Percentiles rank a stretch among this genome's conserved stretches.
Conservation (phyloP, 2,113 vertebrate species). For the Holacanthus passer region DNA sequence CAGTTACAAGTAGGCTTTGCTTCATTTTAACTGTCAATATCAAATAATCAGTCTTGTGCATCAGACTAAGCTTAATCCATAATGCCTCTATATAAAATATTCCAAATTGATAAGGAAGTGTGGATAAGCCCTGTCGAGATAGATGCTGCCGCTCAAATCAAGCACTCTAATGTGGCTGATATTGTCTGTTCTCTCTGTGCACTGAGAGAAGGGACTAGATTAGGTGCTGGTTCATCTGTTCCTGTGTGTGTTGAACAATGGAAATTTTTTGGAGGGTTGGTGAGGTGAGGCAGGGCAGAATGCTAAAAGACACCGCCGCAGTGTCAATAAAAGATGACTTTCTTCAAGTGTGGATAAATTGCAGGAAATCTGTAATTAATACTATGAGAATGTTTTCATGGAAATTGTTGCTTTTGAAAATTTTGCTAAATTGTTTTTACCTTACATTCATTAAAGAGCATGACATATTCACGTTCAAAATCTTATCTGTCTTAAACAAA, state of each 20-base stretch:
- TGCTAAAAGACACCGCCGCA: constrained; percentile 26
- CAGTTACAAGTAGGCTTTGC: too few relatives aligned
- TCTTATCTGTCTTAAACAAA: background rate
- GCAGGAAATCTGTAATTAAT: background rate
- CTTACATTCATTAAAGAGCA: background rate
- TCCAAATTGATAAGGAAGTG: constrained; percentile 62
- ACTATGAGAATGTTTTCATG: background rate
- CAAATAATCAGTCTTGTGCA: background rate
- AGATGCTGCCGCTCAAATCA: constrained; percentile 64
- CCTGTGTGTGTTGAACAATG: constrained; percentile 80
- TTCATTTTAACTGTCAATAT: background rate
- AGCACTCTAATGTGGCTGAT: constrained; percentile 76
- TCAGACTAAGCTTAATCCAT: background rate
- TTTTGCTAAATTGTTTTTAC: background rate
- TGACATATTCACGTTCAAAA: background rate
- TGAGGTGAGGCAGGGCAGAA: constrained; percentile 45
- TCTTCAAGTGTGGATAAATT: background rate
- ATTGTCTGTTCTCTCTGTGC: constrained; percentile 83
- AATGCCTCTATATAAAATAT: constrained; percentile 50
- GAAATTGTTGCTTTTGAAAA: background rate
- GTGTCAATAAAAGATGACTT: background rate
- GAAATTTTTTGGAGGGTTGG: constrained; percentile 63
- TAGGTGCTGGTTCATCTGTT: constrained; percentile 82
- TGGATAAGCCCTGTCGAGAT: constrained; percentile 73
- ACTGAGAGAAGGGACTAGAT: constrained; percentile 78